phyloP scores from a whole-genome alignment of 2,113 vertebrate species.

The Cynoglossus semilaevis region DNA sequence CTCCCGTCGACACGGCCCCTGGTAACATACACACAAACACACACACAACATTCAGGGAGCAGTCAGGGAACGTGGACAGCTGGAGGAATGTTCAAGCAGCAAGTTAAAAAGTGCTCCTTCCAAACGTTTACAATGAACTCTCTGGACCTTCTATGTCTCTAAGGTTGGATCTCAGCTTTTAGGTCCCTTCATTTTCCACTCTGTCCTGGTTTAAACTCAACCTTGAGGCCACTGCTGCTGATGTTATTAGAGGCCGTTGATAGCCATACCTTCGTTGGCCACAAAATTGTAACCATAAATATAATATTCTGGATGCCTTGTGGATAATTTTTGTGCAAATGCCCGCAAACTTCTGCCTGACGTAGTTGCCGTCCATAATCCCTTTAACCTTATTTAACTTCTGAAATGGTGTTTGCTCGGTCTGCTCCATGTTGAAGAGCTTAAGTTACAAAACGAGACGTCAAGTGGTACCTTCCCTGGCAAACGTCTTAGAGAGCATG shows the following conservation, averaged over 20 bases:
- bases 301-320: not conserved
- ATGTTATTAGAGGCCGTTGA: not conserved
- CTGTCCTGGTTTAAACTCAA: not conserved
- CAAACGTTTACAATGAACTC: not conserved
- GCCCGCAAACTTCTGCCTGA: not conserved
- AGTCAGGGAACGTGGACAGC: conserved; percentile 13
- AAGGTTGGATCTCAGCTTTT: not conserved
- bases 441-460: conserved; percentile 25
- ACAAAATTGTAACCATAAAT: not conserved
- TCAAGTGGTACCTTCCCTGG: conserved; percentile 24
- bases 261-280: not conserved
- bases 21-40: conserved; percentile 29
- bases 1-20: conserved; percentile 95
- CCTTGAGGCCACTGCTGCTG: not conserved
- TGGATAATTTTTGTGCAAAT: not conserved
- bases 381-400: too few relatives aligned
- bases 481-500: conserved; percentile 7
- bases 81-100: not conserved
- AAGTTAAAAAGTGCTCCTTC: conserved; percentile 11
- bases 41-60: not conserved
- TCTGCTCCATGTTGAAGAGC: conserved; percentile 16
- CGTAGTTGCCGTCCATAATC: not conserved
- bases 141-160: not conserved
- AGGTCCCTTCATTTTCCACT: not conserved
- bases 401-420: not conserved